A percentile compares a stretch with the other conserved stretches of the same genome.
Evolutionary conservation across 2,113 vertebrate genomes (phyloP).

Genomic region (Calidris pugnax): DNA sequence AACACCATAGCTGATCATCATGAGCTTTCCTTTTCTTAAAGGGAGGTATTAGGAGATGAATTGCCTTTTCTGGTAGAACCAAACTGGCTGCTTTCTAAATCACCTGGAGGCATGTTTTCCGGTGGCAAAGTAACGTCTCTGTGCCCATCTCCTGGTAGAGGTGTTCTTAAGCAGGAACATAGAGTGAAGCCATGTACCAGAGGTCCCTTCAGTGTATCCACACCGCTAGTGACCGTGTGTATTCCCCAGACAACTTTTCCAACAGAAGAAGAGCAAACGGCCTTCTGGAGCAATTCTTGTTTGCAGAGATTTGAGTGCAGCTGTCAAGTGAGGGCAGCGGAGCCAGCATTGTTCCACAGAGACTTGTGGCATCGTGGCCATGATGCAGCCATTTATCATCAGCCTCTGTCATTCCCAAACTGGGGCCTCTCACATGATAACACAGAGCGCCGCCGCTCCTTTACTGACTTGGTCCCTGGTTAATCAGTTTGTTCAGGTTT

Average conservation of each 20-base stretch:
- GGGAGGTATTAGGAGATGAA: background rate
- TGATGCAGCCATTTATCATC: conserved; percentile 56
- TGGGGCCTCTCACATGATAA: conserved; percentile 45
- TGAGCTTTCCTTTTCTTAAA: background rate
- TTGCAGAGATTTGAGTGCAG: background rate
- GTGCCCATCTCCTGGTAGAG: background rate
- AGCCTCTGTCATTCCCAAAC: conserved; percentile 32
- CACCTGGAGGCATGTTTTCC: background rate
- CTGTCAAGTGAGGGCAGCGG: conserved; percentile 19
- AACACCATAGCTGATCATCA: background rate
- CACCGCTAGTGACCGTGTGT: background rate
- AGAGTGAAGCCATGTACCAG: background rate
- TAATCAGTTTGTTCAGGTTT: conserved; percentile 69
- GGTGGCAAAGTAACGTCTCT: background rate
- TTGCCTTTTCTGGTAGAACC: background rate
- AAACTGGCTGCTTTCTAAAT: background rate
- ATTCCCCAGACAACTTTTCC: background rate
- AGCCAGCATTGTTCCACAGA: conserved; percentile 29
- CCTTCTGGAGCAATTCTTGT: background rate
- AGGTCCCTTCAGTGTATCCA: background rate
- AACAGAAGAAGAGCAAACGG: background rate
- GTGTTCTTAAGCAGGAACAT: background rate
- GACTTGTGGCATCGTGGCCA: conserved; percentile 35
- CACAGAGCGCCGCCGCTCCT: background rate
- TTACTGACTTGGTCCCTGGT: conserved; percentile 48